Conservation (phyloP, 2,888 invertebrate genomes). For the Ochlodes sylvanus region DNA sequence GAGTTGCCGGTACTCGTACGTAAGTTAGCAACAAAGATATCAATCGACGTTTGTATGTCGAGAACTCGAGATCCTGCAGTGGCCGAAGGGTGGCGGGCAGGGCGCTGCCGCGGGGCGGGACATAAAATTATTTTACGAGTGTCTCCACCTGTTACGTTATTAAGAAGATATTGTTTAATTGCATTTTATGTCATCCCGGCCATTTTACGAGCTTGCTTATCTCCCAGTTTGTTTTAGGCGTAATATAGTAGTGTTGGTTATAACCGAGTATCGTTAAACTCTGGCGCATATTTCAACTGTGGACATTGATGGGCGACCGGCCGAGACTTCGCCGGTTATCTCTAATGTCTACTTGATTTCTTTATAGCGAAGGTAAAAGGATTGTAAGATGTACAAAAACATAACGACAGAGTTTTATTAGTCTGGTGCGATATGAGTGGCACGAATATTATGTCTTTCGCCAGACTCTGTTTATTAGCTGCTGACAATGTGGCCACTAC, state of each 20-base stretch:
- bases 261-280: conserved; percentile 28
- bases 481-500: too few species aligned
- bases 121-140: conserved; percentile 42
- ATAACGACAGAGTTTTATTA: too few species aligned
- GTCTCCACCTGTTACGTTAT: conserved; percentile 49
- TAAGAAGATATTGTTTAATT: conserved; percentile 55
- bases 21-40: conserved; percentile 1
- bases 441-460: background rate
- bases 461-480: too few species aligned
- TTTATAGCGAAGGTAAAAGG: conserved; percentile 15
- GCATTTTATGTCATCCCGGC: conserved; percentile 52
- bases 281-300: conserved; percentile 29
- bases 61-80: conserved; percentile 20
- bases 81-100: background rate
- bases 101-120: conserved; percentile 12
- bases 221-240: conserved; percentile 57
- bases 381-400: too few species aligned
- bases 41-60: conserved; percentile 13
- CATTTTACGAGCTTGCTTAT: conserved; percentile 50
- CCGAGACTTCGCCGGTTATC: conserved; percentile 1
- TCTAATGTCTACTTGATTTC: conserved; percentile 15
- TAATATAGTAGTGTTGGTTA: conserved; percentile 56
- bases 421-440: conserved; percentile 2
- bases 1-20: too few species aligned
- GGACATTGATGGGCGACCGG: conserved; percentile 28